Conservation (phyloP, 2,113 vertebrate species). For the Abramis brama region DNA sequence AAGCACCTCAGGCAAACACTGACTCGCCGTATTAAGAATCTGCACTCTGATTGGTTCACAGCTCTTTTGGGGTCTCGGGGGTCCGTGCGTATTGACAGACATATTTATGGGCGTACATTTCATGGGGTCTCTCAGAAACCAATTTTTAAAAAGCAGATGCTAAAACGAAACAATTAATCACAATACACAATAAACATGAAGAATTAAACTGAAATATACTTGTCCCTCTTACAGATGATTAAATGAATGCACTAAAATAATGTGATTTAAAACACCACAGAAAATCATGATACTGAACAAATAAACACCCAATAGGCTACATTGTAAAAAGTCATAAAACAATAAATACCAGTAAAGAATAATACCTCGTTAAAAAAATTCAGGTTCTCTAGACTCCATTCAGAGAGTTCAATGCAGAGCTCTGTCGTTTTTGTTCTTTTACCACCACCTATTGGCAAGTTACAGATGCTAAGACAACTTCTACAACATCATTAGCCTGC, state of each 20-base stretch:
- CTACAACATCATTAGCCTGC: not conserved
- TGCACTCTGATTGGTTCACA: conserved; percentile 68
- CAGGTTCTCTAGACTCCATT: not conserved
- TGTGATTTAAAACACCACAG: not conserved
- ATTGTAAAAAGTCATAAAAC: not conserved
- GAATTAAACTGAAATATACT: not conserved
- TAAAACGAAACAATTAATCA: not conserved
- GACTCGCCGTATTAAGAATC: conserved; percentile 32
- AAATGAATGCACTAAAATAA: not conserved
- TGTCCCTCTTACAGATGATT: not conserved
- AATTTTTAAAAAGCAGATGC: not conserved
- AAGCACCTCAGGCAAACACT: conserved; percentile 10
- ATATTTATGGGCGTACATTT: not conserved
- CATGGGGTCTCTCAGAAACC: not conserved
- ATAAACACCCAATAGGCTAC: not conserved
- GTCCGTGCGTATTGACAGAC: not conserved
- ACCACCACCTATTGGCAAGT: not conserved
- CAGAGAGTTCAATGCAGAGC: not conserved
- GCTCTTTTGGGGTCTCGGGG: conserved; percentile 42
- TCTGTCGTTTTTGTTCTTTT: not conserved
- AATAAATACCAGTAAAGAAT: not conserved
- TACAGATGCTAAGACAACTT: not conserved
- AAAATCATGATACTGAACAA: not conserved
- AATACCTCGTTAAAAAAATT: not conserved
- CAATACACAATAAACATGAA: not conserved